Percentiles rank a stretch among this genome's conserved stretches.
Conservation (phyloP, 1,140 invertebrate genomes). For the Charaxes varanes region DNA sequence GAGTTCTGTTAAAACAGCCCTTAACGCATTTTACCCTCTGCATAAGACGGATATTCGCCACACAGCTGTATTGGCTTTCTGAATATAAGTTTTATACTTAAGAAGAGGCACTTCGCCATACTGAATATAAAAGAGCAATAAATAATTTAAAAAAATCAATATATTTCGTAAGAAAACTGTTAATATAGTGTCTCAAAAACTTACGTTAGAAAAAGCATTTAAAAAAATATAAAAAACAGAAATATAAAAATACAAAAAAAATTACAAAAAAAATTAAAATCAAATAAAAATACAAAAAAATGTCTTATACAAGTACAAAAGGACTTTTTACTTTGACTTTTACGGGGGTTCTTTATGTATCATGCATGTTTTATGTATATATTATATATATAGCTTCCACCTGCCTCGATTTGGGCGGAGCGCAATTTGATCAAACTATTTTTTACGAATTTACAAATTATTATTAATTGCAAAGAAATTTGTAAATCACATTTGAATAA, state of each 20-base stretch:
- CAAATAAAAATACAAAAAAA: conserved; percentile 40
- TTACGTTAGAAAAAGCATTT: conserved; percentile 47
- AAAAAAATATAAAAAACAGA: conserved; percentile 26
- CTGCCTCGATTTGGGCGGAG: conserved; percentile 1
- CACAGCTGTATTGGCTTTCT: conserved; percentile 43
- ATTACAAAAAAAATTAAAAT: conserved; percentile 33
- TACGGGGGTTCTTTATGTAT: conserved; percentile 30
- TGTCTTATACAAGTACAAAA: conserved; percentile 34
- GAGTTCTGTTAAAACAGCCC: conserved; percentile 12
- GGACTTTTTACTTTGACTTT: conserved; percentile 42
- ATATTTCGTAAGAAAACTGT: conserved; percentile 62
- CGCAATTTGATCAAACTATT: too few relatives aligned
- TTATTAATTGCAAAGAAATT: too few relatives aligned
- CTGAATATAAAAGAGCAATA: conserved; percentile 61
- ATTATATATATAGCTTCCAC: conserved; percentile 5
- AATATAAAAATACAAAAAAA: conserved; percentile 42
- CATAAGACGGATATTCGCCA: conserved; percentile 39
- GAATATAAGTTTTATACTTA: conserved; percentile 64
- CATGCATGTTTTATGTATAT: conserved; percentile 33
- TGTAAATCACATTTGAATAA: too few relatives aligned
- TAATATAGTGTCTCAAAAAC: conserved; percentile 52
- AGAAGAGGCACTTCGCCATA: conserved; percentile 49
- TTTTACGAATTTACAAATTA: too few relatives aligned
- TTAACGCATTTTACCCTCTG: conserved; percentile 25
- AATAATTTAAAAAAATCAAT: conserved; percentile 54